A percentile compares a stretch with the other conserved stretches of the same genome.
These are phyloP conservation scores for Uria lomvia DNA, from an alignment of 2,113 vertebrate genomes.

Conservation along the genomic window DNA sequence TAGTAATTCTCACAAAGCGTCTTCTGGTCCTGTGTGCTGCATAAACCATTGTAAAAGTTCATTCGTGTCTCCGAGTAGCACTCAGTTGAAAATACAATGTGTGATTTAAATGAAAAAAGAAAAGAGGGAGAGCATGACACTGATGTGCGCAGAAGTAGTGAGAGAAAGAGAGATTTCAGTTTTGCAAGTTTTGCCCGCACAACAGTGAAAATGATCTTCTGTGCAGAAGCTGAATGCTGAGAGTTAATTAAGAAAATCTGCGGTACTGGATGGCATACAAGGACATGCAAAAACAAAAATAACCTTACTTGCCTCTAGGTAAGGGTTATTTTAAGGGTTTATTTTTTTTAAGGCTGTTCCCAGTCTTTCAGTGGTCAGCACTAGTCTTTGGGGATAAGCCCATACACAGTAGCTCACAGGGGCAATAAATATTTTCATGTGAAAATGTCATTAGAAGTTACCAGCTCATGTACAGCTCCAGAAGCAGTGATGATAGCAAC, in stretches of 20 bases:
- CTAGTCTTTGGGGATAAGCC: not conserved
- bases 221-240: not conserved
- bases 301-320: not conserved
- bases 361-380: not conserved
- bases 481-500: not conserved
- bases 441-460: not conserved
- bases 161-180: not conserved
- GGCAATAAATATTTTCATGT: not conserved
- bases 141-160: not conserved
- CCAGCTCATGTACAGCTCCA: not conserved
- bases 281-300: not conserved
- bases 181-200: not conserved
- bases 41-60: not conserved
- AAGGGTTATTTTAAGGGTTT: too few relatives aligned
- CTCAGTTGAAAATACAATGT: not conserved
- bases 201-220: not conserved
- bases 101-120: not conserved
- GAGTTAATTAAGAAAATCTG: not conserved
- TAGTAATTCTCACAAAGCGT: not conserved
- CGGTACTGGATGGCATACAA: accelerated
- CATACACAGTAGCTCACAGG: not conserved
- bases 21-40: not conserved
- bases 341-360: too few relatives aligned
- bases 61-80: not conserved
- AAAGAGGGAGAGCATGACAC: not conserved